Evolutionary conservation across 2,797 vertebrate species (phyloP), one percentile per base, ranked within the genome.

Genomic region (Bradypodion pumilum): DNA sequence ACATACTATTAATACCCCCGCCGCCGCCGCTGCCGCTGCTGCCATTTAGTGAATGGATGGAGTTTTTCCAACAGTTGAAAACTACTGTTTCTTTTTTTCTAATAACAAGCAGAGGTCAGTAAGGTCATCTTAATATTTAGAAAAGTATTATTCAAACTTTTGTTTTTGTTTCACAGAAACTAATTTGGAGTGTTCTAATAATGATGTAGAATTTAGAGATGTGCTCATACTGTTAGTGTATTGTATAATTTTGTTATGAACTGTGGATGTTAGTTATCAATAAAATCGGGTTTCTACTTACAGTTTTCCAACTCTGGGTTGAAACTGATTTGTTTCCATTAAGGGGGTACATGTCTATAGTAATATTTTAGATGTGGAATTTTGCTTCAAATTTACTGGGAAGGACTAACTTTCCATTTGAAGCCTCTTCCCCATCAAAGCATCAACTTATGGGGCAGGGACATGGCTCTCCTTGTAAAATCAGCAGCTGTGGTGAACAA

Each of bases 191-290:
- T 81, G 56, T 82, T 80, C 68, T 27, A 46, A 59, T 42, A 44
- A 40, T 15, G 16, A 32, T 46, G 15, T 46, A 32, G 84, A 32
- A 6, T 4, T 2, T 76, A 62, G 40, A 29, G 75, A 87, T 83
- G 82, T 60, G 40, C 74, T 8, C 52, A 60, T 42, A 49, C 83
- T 82, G 12, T 60, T 75, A 73, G 69, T 83, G 56, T 66, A 62
- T 65, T 12, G 0, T 90, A 77, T 12, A 1, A 0, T 77, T 87
- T 79, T 70, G 10, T 78, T 86, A 82, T 81, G 0, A 1, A 59
- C 75, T 82, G 80, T 86, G 44, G 74, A 6, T 79, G 52, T 91
- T 79, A 90, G 87, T 78, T 75, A 52, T 66, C 77, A 68, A 74
- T 78, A 85, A 89, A 87, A 69, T 35, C 35, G 66, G 40, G 0